phyloP scores from a whole-genome alignment of 2,797 vertebrate genomes.

The Myripristis jacobus region DNA sequence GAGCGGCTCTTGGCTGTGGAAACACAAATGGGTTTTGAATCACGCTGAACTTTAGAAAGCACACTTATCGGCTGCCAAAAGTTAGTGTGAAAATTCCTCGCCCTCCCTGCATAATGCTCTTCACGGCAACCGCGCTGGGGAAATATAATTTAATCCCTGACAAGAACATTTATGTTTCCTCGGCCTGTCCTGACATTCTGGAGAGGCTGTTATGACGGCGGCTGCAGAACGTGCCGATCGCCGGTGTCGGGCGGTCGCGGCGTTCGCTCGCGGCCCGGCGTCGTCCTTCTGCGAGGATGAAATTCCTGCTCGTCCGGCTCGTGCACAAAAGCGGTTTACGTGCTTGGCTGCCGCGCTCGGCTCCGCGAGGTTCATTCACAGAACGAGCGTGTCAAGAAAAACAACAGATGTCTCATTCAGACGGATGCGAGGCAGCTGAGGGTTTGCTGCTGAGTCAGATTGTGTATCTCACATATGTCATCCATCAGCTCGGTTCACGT shows the following conservation, averaged over 20 bases:
- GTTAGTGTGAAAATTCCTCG: constrained; percentile 31
- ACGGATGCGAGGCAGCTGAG: not conserved
- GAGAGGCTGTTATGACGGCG: constrained; percentile 1
- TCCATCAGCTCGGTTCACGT: not conserved
- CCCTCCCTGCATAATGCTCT: constrained; percentile 6
- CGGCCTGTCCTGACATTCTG: not conserved
- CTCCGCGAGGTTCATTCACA: not conserved
- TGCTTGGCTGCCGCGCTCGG: not conserved
- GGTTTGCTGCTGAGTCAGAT: not conserved
- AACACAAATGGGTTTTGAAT: constrained; percentile 34
- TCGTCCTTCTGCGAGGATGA: too few relatives aligned
- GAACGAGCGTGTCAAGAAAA: not conserved
- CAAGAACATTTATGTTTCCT: constrained; percentile 6
- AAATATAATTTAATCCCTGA: constrained; percentile 17
- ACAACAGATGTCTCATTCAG: not conserved
- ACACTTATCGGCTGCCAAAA: constrained; percentile 32
- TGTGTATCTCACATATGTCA: too few relatives aligned
- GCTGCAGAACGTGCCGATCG: constrained; percentile 7
- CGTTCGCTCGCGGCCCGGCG: too few relatives aligned
- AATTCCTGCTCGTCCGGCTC: too few relatives aligned
- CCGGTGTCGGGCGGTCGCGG: too few relatives aligned
- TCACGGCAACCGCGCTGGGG: constrained; percentile 9
- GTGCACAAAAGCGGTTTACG: not conserved
- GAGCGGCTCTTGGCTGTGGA: constrained; percentile 16
- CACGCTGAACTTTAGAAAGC: constrained; percentile 41